Conservation (phyloP, 2,888 invertebrate genomes). For the Nipponacmea schrenckii region DNA sequence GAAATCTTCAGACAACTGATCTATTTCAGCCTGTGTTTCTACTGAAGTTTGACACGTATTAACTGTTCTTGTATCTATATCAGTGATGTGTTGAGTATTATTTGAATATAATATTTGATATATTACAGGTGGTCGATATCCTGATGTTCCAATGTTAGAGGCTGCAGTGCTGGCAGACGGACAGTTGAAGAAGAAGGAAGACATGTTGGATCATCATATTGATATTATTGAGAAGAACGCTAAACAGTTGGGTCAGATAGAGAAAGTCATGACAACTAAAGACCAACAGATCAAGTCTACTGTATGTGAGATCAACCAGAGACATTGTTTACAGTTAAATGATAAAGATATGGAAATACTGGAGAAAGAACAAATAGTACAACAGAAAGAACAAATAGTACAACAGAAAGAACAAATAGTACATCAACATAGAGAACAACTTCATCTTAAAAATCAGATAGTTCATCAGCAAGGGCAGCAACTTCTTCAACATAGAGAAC, state of each 20-base stretch:
- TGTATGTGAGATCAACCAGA: background rate
- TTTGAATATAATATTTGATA: no score
- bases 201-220: background rate
- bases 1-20: no score
- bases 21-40: no score
- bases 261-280: background rate
- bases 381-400: no score
- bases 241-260: background rate
- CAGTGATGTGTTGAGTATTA: no score
- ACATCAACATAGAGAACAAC: background rate
- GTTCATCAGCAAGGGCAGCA: no score
- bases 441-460: no score
- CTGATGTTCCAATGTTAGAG: constrained; percentile 4
- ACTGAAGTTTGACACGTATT: no score
- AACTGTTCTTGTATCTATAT: no score
- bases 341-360: background rate
- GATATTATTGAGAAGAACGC: background rate
- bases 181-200: background rate
- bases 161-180: background rate
- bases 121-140: background rate
- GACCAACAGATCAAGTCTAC: background rate
- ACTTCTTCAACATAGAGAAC: background rate
- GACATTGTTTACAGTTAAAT: background rate
- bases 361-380: background rate
- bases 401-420: background rate